A percentile compares a stretch with the other conserved stretches of the same genome.
Conservation (phyloP, 2,113 vertebrate genomes). For the Illadopsis cleaveri region DNA sequence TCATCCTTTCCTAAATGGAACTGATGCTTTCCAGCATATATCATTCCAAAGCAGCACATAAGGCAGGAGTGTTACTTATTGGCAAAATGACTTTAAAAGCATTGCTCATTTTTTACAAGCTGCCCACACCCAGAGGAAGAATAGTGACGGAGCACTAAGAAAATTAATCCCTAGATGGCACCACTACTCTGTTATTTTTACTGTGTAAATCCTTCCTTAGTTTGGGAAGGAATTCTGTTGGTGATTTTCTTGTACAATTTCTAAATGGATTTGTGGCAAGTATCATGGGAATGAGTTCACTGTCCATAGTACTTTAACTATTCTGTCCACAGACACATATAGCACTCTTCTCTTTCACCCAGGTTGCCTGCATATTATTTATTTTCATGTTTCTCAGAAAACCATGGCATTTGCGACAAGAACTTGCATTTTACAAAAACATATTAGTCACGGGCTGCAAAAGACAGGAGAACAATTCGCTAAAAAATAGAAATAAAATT, state of each 20-base stretch:
- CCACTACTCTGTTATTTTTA: background rate
- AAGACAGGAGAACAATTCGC: background rate
- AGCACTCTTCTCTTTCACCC: background rate
- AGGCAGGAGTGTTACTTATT: background rate
- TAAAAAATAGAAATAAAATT: background rate
- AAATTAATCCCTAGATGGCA: slow-evolving; percentile 28
- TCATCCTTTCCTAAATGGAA: background rate
- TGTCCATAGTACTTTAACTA: background rate
- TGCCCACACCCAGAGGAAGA: background rate
- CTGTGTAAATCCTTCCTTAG: background rate
- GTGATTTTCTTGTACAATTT: background rate
- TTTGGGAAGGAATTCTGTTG: background rate
- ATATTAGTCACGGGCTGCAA: background rate
- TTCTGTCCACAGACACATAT: background rate
- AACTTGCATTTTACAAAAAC: background rate
- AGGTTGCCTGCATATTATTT: background rate
- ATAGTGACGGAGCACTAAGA: background rate
- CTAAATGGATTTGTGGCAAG: background rate
- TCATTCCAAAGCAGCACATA: background rate
- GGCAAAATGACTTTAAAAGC: background rate
- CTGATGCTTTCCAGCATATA: background rate
- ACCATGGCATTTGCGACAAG: rapidly evolving
- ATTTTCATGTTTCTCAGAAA: background rate
- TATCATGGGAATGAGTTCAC: background rate
- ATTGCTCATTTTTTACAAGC: background rate